Evolutionary conservation across 2,113 vertebrate genomes (phyloP).

Genomic region (Tachycineta bicolor): DNA sequence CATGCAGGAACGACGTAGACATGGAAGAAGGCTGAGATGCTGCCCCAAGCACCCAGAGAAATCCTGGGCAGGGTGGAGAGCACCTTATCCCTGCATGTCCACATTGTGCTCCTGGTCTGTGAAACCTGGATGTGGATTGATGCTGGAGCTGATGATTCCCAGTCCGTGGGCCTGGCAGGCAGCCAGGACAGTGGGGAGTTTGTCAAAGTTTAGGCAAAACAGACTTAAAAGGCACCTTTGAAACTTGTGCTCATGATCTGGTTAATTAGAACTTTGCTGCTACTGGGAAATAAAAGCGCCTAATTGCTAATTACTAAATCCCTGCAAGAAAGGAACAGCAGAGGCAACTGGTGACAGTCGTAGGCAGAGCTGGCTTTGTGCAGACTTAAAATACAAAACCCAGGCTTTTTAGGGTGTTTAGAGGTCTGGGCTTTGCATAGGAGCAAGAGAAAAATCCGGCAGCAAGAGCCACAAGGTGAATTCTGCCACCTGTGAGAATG

Average conservation of each 20-base stretch:
- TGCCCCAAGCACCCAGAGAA: neutral
- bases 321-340: neutral
- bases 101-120: fast-evolving
- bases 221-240: conserved; percentile 20
- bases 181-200: fast-evolving
- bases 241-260: neutral
- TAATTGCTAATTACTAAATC: conserved; percentile 35
- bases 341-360: neutral
- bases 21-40: neutral
- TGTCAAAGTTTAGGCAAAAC: conserved; percentile 8
- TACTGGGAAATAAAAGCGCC: neutral
- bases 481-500: fast-evolving
- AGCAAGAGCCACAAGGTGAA: neutral
- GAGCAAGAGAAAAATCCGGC: neutral
- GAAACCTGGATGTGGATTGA: neutral
- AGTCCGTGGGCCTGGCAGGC: neutral
- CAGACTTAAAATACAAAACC: neutral
- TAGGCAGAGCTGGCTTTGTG: neutral
- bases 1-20: neutral
- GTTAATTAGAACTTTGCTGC: conserved; percentile 16
- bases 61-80: neutral
- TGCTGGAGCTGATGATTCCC: neutral
- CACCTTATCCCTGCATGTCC: fast-evolving
- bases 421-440: neutral
- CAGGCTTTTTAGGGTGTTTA: neutral